Evolutionary conservation across 2,888 invertebrate species (phyloP).

Genomic region (Drosophila mimica): DNA sequence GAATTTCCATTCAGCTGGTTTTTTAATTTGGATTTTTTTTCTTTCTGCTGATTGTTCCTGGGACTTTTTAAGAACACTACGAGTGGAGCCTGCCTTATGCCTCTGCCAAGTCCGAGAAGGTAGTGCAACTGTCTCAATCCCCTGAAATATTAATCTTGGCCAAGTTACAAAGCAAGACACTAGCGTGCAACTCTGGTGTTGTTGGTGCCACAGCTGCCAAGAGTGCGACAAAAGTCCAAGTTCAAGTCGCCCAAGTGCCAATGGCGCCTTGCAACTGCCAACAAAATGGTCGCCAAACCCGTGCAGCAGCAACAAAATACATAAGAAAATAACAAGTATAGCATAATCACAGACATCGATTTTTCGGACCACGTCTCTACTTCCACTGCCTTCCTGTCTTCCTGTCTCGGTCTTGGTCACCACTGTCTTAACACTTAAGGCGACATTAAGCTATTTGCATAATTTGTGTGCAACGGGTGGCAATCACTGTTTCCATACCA

Average conservation of each 20-base stretch:
- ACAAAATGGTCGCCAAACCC: constrained; percentile 53
- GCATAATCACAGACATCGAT: constrained; percentile 47
- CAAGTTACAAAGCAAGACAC: constrained; percentile 69
- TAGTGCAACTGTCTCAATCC: not conserved
- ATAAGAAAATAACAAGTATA: constrained; percentile 27
- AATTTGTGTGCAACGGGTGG: constrained; percentile 65
- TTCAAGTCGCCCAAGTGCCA: constrained; percentile 56
- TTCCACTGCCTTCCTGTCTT: not conserved
- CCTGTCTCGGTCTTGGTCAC: constrained; percentile 44
- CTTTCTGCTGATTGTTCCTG: not conserved
- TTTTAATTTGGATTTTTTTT: not conserved
- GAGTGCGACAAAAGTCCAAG: constrained; percentile 49
- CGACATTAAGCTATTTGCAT: constrained; percentile 77
- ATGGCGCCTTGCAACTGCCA: constrained; percentile 54
- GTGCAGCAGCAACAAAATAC: constrained; percentile 31
- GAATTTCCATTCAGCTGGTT: not conserved
- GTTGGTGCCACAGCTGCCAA: constrained; percentile 70
- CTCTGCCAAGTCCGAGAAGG: constrained; percentile 40
- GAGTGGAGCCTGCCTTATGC: constrained; percentile 28
- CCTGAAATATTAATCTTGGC: constrained; percentile 55
- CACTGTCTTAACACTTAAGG: constrained; percentile 70
- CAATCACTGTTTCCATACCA: constrained; percentile 31
- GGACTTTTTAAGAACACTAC: constrained; percentile 9
- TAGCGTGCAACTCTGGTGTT: constrained; percentile 51
- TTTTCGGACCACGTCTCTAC: constrained; percentile 1